Conservation (phyloP, 2,797 vertebrate genomes). For the Odontamblyopus rebecca region DNA sequence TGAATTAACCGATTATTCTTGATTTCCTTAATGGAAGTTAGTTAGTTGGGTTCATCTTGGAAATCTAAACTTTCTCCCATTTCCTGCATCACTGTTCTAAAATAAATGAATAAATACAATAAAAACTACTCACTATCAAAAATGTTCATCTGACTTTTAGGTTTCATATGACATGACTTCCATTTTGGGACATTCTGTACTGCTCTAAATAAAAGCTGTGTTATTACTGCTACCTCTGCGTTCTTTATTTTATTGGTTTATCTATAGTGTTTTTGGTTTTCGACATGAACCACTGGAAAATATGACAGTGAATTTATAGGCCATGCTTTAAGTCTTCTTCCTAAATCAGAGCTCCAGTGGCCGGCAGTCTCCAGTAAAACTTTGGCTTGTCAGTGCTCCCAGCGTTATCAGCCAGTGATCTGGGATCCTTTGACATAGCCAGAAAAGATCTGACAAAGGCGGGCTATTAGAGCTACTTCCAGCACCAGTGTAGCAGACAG, state of each 20-base stretch:
- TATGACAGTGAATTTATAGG: background rate
- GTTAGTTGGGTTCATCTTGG: background rate
- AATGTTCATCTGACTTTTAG: background rate
- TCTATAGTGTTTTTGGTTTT: background rate
- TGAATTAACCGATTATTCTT: too few relatives aligned
- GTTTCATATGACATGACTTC: too few relatives aligned
- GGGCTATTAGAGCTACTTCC: constrained; percentile 53
- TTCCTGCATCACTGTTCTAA: background rate
- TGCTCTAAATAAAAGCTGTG: background rate
- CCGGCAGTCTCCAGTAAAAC: constrained; percentile 14
- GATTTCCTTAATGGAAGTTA: background rate
- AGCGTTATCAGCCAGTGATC: constrained; percentile 32
- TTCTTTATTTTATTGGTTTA: background rate
- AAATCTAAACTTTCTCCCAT: background rate
- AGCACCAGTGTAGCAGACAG: constrained; percentile 56
- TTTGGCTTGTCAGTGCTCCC: constrained; percentile 31
- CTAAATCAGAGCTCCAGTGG: constrained; percentile 24
- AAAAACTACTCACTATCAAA: background rate
- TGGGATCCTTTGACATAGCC: constrained; percentile 41
- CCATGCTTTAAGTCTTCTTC: constrained; percentile 17
- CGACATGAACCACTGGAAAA: background rate
- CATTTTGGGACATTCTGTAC: background rate
- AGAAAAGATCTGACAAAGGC: constrained; percentile 51
- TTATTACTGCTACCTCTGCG: background rate
- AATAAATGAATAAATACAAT: background rate